Evolutionary conservation across 2,113 vertebrate species (phyloP).

Genomic region (Microcebus tavaratra): DNA sequence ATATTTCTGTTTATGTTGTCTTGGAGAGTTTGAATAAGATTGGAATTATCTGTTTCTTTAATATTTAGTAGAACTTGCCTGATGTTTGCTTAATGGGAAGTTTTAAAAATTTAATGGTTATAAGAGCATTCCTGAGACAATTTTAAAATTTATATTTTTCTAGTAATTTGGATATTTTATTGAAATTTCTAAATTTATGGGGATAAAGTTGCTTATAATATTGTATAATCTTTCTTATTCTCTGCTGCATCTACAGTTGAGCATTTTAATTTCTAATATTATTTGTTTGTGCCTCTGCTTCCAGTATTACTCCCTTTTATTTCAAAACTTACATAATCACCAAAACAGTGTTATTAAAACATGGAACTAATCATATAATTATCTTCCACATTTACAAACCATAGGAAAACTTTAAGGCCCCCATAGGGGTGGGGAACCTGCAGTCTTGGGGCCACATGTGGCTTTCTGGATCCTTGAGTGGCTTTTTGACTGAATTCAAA

Average conservation of each 20-base stretch:
- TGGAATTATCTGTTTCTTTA: background rate
- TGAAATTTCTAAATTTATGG: background rate
- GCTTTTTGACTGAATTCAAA: too few species aligned
- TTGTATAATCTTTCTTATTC: background rate
- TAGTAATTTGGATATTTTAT: constrained; percentile 3
- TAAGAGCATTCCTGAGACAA: background rate
- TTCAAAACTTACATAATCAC: background rate
- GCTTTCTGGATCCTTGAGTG: too few species aligned
- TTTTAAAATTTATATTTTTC: constrained; percentile 13
- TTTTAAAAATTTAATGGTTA: background rate
- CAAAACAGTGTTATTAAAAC: background rate
- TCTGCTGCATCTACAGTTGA: background rate
- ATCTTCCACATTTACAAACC: background rate
- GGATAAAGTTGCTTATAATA: background rate
- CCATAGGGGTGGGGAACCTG: too few species aligned
- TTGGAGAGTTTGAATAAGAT: background rate
- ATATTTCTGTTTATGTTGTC: background rate
- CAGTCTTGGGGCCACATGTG: too few species aligned
- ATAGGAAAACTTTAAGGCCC: background rate
- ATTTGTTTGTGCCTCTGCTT: background rate
- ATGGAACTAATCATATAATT: background rate
- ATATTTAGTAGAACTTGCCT: background rate
- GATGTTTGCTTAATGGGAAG: constrained; percentile 25
- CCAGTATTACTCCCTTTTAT: background rate
- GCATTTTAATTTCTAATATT: background rate